Evolutionary conservation across 2,888 invertebrate species (phyloP).

Genomic region (Drosophila kambysellisi): DNA sequence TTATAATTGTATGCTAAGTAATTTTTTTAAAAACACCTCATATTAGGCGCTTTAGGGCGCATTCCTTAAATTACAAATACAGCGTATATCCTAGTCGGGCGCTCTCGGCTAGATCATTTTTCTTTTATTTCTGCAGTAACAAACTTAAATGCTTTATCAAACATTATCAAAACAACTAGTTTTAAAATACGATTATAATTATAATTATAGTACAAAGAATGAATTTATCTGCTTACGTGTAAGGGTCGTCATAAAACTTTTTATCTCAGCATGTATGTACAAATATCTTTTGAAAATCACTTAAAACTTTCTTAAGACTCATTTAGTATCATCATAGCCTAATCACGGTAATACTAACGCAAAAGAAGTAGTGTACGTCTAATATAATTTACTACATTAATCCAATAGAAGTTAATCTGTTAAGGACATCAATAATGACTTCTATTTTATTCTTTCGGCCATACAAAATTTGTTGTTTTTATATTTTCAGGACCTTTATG

Average conservation of each 20-base stretch:
- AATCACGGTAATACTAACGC: background rate
- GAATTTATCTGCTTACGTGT: background rate
- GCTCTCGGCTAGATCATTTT: background rate
- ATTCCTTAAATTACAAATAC: background rate
- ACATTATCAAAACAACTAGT: background rate
- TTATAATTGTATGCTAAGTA: background rate
- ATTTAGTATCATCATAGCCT: constrained; percentile 1
- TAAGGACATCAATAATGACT: background rate
- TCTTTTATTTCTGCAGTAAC: background rate
- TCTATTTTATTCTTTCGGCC: background rate
- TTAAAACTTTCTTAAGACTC: background rate
- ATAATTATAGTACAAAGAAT: background rate
- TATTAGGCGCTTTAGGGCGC: background rate
- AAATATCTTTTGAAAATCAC: background rate
- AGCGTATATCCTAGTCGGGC: background rate
- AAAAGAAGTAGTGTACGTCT: background rate
- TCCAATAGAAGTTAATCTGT: background rate
- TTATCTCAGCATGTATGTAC: constrained; percentile 11
- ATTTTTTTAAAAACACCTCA: background rate
- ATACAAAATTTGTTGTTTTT: constrained; percentile 24
- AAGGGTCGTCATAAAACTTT: background rate
- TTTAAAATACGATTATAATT: background rate
- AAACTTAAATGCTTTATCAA: background rate
- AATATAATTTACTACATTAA: constrained; percentile 1
- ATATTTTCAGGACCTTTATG: constrained; percentile 92